These are phyloP conservation scores for Phylloscopus whistleri DNA, from an alignment of 2,113 vertebrate species.

Conservation along the genomic window DNA sequence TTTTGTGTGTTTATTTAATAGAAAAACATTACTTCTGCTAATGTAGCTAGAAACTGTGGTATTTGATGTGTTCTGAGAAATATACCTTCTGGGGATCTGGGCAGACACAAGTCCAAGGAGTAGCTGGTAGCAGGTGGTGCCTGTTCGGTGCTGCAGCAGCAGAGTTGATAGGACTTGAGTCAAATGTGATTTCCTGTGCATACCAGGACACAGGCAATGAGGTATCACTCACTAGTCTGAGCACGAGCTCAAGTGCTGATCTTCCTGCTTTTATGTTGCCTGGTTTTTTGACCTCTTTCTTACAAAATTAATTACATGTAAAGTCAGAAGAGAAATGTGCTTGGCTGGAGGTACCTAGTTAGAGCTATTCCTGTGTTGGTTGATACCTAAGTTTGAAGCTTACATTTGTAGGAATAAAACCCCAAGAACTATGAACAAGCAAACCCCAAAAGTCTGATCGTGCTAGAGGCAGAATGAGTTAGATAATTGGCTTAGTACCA, in stretches of 20 bases:
- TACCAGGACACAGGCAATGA: fast-evolving
- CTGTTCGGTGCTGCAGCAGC: fast-evolving
- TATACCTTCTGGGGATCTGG: not conserved
- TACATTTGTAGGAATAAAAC: not conserved
- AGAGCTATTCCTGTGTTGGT: not conserved
- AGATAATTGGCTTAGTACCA: not conserved
- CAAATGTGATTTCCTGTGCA: not conserved
- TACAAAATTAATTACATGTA: not conserved
- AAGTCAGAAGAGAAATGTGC: not conserved
- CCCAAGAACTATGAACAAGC: not conserved
- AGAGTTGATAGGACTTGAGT: not conserved
- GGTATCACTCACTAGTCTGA: not conserved
- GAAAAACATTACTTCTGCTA: not conserved
- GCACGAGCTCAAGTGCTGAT: not conserved
- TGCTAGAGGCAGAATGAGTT: not conserved
- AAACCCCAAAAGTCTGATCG: not conserved
- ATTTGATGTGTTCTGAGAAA: not conserved
- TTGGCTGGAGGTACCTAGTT: not conserved
- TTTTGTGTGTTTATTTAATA: not conserved
- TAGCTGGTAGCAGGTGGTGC: not conserved
- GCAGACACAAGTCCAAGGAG: not conserved
- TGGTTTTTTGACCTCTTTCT: not conserved
- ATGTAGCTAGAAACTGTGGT: not conserved
- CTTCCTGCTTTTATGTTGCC: not conserved
- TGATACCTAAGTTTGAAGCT: not conserved